Evolutionary conservation across 2,113 vertebrate species (phyloP).

Genomic region (Engraulis encrasicolus): DNA sequence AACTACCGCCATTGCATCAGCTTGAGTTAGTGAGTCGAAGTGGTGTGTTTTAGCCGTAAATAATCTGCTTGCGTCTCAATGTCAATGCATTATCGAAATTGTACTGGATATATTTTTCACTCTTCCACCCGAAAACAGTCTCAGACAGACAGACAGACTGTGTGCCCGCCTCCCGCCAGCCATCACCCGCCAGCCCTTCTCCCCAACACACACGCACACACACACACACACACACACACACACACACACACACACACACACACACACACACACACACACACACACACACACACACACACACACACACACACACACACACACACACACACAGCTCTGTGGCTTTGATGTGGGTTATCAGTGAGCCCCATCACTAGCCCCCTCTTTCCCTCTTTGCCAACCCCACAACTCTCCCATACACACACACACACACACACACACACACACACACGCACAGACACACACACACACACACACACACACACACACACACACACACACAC

Average conservation of each 20-base stretch:
- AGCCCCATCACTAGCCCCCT: slow-evolving; percentile 53
- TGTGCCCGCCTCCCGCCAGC: not conserved
- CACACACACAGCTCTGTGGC: slow-evolving; percentile 49
- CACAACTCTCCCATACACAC: too few species aligned
- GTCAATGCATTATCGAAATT: slow-evolving; percentile 73
- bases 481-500: not conserved
- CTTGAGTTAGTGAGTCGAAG: slow-evolving; percentile 62
- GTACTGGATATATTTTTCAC: slow-evolving; percentile 69
- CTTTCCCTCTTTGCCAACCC: too few species aligned
- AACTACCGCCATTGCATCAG: slow-evolving; percentile 57
- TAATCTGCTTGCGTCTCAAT: slow-evolving; percentile 68
- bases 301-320: slow-evolving; percentile 23
- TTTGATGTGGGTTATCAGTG: slow-evolving; percentile 74
- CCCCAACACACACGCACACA: too few species aligned
- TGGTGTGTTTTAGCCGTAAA: slow-evolving; percentile 65
- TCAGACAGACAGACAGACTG: slow-evolving; percentile 27
- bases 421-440: slow-evolving; percentile 17
- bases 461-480: slow-evolving; percentile 36
- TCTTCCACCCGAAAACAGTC: slow-evolving; percentile 53
- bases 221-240: slow-evolving; percentile 39
- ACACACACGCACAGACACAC: slow-evolving; percentile 27
- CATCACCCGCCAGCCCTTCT: not conserved
- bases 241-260: not conserved
- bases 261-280: slow-evolving; percentile 40
- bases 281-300: slow-evolving; percentile 39